phyloP scores from a whole-genome alignment of 2,888 invertebrate species.

The Leptinotarsa juncta region DNA sequence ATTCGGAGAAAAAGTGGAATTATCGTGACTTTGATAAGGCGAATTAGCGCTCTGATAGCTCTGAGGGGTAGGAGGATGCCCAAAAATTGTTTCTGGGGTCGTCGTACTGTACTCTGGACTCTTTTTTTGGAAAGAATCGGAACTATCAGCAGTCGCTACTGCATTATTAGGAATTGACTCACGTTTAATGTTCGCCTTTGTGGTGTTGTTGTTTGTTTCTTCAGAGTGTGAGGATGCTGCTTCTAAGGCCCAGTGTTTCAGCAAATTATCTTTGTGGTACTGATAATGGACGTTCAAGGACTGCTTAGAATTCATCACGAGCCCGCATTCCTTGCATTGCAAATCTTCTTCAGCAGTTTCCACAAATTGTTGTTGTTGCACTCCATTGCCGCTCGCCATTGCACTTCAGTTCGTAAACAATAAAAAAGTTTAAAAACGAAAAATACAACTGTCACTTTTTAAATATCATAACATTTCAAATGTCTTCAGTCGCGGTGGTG shows the following conservation, averaged over 20 bases:
- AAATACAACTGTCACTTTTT: conserved; percentile 64
- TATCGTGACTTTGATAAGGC: conserved; percentile 72
- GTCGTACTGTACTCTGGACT: conserved; percentile 71
- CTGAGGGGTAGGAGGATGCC: conserved; percentile 75
- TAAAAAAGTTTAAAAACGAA: conserved; percentile 60
- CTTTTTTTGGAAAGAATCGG: conserved; percentile 75
- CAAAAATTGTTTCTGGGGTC: conserved; percentile 72
- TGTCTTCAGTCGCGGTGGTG: conserved; percentile 61
- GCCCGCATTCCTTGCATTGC: conserved; percentile 81
- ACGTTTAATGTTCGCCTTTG: conserved; percentile 67
- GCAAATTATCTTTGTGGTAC: conserved; percentile 80
- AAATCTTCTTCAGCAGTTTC: conserved; percentile 69
- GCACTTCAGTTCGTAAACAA: conserved; percentile 54
- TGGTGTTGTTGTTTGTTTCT: conserved; percentile 76
- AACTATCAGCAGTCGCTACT: conserved; percentile 80
- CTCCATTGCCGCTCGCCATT: conserved; percentile 62
- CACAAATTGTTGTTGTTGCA: conserved; percentile 50
- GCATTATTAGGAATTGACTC: conserved; percentile 67
- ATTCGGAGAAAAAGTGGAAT: conserved; percentile 69
- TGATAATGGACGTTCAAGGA: conserved; percentile 84
- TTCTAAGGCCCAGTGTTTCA: conserved; percentile 79
- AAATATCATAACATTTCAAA: conserved; percentile 66
- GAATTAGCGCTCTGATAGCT: conserved; percentile 77
- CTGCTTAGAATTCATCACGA: conserved; percentile 80
- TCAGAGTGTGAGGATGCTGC: conserved; percentile 62